Evolutionary conservation across 2,888 invertebrate genomes (phyloP), one percentile per base, ranked within the genome.

Genomic region (Philereme transversata): DNA sequence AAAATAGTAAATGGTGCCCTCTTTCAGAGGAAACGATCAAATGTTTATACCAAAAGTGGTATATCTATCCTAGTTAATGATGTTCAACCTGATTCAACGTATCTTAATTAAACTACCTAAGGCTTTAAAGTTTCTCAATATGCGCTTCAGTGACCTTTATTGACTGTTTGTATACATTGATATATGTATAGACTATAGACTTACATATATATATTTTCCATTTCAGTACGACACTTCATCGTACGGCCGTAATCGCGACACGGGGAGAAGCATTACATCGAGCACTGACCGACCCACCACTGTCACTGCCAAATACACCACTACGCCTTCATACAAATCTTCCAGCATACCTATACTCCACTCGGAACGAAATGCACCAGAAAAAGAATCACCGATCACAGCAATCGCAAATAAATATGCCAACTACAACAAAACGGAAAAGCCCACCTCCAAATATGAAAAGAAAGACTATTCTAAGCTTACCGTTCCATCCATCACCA

Each of bases 381-480:
- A 92, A 65, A 69, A 69, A 64, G 91, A 92, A 70, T 83, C 88
- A 4, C 84, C 90, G 0, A 88, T 89, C 50, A 85, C 88, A 5
- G 72, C 89, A 3, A 90, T 90, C 36, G 86, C 92, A 5, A 92
- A 78, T 66, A 81, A 89, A 75, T 93, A 92, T 65, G 77, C 88
- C 4, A 88, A 76, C 69, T 92, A 90, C 61, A 82, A 77, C 59
- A 86, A 86, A 78, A 71, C 65, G 8, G 76, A 78, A 2, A 75
- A 84, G 67, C 67, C 81, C 4, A 60, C 72, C 8, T 75, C 78
- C 3, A 88, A 85, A 72, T 88, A 84, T 67, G 90, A 90, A 60
- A 90, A 88, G 66, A 90, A 90, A 77, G 88, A 90, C 68, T 95
- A 94, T 74, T 88, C 93, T 3, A 90, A 90, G 74, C 81, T 89